These are phyloP conservation scores for Petrocephalus zakoni DNA, from an alignment of 2,113 vertebrate genomes.

Conservation along the genomic window DNA sequence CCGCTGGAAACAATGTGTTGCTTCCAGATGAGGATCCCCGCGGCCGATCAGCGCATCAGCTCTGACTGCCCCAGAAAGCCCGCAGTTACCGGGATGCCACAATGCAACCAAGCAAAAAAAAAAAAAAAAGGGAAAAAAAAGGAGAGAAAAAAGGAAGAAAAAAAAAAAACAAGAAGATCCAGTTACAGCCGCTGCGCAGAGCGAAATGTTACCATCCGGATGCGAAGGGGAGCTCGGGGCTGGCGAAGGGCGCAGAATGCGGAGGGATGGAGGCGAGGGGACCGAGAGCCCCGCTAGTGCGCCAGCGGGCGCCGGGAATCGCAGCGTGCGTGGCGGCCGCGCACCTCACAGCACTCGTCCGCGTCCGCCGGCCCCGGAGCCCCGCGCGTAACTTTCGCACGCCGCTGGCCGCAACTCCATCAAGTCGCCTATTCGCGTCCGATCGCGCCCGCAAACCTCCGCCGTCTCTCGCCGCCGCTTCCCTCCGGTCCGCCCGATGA, in stretches of 20 bases:
- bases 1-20: conserved; percentile 16
- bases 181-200: background rate
- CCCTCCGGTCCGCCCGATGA: conserved; percentile 10
- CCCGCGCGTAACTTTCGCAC: conserved; percentile 55
- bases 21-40: conserved; percentile 30
- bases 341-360: conserved; percentile 56
- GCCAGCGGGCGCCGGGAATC: no score
- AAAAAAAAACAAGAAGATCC: background rate
- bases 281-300: no score
- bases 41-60: conserved; percentile 31
- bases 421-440: no score
- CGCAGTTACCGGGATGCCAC: conserved; percentile 19
- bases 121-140: conserved; percentile 11
- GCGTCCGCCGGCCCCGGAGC: conserved; percentile 49
- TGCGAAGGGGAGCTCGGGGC: no score
- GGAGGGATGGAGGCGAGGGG: no score
- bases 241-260: no score
- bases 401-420: conserved; percentile 37
- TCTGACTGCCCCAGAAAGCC: conserved; percentile 34
- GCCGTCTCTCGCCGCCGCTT: conserved; percentile 22
- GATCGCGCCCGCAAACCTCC: background rate
- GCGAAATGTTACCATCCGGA: conserved; percentile 10
- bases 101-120: conserved; percentile 31
- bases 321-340: conserved; percentile 50
- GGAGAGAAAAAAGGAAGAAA: conserved; percentile 23